phyloP scores from a whole-genome alignment of 2,888 invertebrate genomes.

The Macrophya alboannulata region DNA sequence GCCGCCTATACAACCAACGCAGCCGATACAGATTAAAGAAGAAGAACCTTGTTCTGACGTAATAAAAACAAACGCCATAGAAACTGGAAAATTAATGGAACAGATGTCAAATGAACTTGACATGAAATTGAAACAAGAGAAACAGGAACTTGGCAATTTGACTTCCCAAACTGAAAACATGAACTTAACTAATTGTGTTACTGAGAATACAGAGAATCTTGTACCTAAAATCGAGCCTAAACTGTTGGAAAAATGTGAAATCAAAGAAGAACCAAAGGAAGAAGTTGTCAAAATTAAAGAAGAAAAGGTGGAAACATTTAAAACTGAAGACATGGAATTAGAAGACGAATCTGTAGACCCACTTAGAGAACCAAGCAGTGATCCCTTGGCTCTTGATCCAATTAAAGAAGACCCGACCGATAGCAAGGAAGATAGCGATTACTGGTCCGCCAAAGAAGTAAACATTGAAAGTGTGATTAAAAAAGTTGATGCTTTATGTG shows the following conservation, averaged over 20 bases:
- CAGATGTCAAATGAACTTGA: conserved; percentile 63
- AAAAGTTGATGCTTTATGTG: conserved; percentile 87
- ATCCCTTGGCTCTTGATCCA: conserved; percentile 72
- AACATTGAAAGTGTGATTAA: conserved; percentile 92
- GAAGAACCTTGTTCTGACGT: conserved; percentile 60
- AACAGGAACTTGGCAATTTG: conserved; percentile 57
- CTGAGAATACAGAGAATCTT: conserved; percentile 57
- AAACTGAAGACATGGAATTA: conserved; percentile 67
- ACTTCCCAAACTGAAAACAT: conserved; percentile 41
- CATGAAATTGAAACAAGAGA: conserved; percentile 65
- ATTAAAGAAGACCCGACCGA: conserved; percentile 80
- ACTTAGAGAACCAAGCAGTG: conserved; percentile 70
- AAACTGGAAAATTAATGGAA: conserved; percentile 58
- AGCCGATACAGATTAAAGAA: conserved; percentile 62
- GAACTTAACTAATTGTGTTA: conserved; percentile 55
- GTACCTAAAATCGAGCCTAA: conserved; percentile 67
- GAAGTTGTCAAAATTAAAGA: conserved; percentile 68
- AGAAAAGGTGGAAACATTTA: conserved; percentile 60
- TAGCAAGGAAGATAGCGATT: conserved; percentile 87
- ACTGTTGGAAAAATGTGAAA: conserved; percentile 66
- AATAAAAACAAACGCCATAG: conserved; percentile 49
- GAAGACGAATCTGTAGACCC: conserved; percentile 71
- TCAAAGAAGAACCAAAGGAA: conserved; percentile 63
- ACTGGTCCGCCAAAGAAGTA: conserved; percentile 90
- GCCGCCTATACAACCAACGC: conserved; percentile 65